Base-by-base conservation (phyloP, 2,888 invertebrate genomes). In the Cataglyphis cursor region DNA sequence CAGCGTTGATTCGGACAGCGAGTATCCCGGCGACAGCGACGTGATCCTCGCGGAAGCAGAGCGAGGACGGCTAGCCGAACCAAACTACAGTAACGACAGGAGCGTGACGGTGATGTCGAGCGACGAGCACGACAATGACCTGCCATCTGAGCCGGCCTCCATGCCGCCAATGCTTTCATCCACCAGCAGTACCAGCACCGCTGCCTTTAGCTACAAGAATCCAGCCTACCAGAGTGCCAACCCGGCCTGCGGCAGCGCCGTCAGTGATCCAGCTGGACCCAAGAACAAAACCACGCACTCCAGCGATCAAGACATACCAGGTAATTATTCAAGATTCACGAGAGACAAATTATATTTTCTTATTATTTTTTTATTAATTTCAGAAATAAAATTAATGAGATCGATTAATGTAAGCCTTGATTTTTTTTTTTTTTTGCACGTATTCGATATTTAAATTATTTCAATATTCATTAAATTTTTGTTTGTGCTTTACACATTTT, bases 201-300 rank as follows among this genome's bases (percentile, higher is more conserved):
- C 91, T 10, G 93, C 94, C 1, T 97, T 97, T 94, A 97, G 97
- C 91, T 96, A 97, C 93, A 96, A 97, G 80, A 97, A 96, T 92
- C 97, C 97, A 0, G 96, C 96, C 54, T 97, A 97, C 93, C 97
- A 97, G 92, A 97, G 97, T 85, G 97, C 97, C 18, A 97, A 97
- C 92, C 96, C 97, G 8, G 92, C 95, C 24, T 94, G 92, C 82
- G 91, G 94, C 31, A 72, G 85, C 54, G 70, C 31, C 44, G 75
- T 73, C 24, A 89, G 88, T 78, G 93, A 94, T 24, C 73, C 78
- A 9, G 81, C 86, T 81, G 85, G 76, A n/a, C 81, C 86, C 66
- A 94, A 93, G 72, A 90, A 65, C 84, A 93, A 93, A 78, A 51
- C 35, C 44, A 90, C 93, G 10, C 94, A 94, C 83, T 95, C 95